A percentile compares a stretch with the other conserved stretches of the same genome.
phyloP scores from a whole-genome alignment of 1,140 invertebrate genomes.

The Orius laevigatus region DNA sequence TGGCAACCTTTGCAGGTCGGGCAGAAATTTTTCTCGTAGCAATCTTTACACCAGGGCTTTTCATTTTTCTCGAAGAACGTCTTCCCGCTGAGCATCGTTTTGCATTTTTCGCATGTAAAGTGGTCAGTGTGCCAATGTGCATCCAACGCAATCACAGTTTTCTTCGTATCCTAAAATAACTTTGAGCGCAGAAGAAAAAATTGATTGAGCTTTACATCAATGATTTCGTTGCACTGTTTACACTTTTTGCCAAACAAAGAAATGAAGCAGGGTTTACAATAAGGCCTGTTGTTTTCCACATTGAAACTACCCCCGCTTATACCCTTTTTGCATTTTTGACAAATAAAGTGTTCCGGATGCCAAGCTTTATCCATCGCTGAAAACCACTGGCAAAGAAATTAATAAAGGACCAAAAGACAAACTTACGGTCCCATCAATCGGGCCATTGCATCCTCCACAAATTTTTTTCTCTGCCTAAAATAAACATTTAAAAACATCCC shows the following conservation, averaged over 20 bases:
- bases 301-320: constrained; percentile 45
- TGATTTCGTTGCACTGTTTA: constrained; percentile 25
- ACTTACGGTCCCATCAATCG: no score
- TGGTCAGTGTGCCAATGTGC: constrained; percentile 72
- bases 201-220: no score
- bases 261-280: constrained; percentile 57
- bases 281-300: constrained; percentile 46
- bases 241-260: constrained; percentile 53
- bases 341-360: constrained; percentile 68
- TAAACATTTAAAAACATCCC: no score
- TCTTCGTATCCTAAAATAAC: no score
- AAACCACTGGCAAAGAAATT: constrained; percentile 2
- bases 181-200: no score
- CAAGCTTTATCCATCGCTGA: constrained; percentile 52
- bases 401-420: neutral
- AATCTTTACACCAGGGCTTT: constrained; percentile 49
- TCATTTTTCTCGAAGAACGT: constrained; percentile 54
- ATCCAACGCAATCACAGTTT: constrained; percentile 1
- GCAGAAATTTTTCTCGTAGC: constrained; percentile 61
- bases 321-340: constrained; percentile 46
- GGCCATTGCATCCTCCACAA: no score
- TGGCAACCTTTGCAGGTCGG: constrained; percentile 57
- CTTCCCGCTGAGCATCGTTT: constrained; percentile 47
- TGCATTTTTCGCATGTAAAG: constrained; percentile 68
- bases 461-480: no score